Base-by-base conservation (phyloP, 2,888 invertebrate genomes). In the Hypolimnas misippus region DNA sequence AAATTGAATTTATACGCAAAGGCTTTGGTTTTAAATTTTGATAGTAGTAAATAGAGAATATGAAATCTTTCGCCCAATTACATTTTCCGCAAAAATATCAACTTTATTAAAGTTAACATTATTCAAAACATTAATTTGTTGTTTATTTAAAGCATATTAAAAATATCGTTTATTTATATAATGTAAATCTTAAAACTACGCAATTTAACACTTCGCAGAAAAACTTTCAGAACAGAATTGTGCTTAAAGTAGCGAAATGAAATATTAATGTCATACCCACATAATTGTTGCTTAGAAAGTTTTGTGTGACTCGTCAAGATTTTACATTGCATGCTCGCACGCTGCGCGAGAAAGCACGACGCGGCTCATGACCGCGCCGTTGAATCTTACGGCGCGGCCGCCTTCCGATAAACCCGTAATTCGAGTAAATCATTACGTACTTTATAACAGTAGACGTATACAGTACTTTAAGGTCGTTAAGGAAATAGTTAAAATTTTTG, bases 211-310 rank as follows among this genome's bases (percentile, higher is more conserved):
- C 5, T 14, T 49, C 29, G 6, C 14, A 29, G 29, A n/a, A 29
- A 49, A 49, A 49, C 49, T 49, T 46, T n/a, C 35, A 8, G 33
- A 38, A 38, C 5, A n/a, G 29, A 58, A 14, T 51, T 1, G 58
- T 58, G 46, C 38, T 31, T 61, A 42, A 61, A 61, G 25, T 55
- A 35, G 40, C 38, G 56, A 58, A 86, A 90, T 89, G 82, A 86
- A 92, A 89, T 89, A 91, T 90, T 90, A 87, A 91, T 91, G 90
- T 81, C 84, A 87, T 88, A 86, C 84, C 84, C 86, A 83, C 84
- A 86, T 89, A 90, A 89, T 91, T 88, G 85, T 87, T 90, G 87
- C 88, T 87, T 92, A 91, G 92, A 92, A 92, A 92, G 92, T 92
- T 89, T 82, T 79, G 83, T 81, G 79, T 81, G 79, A 82, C 78